These are phyloP conservation scores for Copsychus sechellarum DNA, from an alignment of 2,113 vertebrate species.

Conservation along the genomic window DNA sequence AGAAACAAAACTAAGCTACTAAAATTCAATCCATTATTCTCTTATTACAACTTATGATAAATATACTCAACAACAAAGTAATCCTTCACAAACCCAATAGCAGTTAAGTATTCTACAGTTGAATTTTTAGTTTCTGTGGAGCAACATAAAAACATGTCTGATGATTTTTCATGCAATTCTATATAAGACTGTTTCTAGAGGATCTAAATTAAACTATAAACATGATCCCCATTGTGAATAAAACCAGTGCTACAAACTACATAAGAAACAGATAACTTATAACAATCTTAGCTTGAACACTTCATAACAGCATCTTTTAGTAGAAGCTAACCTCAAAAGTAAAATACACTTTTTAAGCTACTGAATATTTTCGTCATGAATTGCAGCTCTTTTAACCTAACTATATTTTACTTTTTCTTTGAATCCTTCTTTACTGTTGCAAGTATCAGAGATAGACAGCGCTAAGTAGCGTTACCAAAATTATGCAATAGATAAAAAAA, in stretches of 20 bases:
- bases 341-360: fast-evolving
- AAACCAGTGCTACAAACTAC: fast-evolving
- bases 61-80: fast-evolving
- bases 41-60: fast-evolving
- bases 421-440: fast-evolving
- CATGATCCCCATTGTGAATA: fast-evolving
- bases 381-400: fast-evolving
- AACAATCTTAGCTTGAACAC: fast-evolving
- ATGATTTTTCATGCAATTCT: fast-evolving
- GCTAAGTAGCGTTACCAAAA: fast-evolving
- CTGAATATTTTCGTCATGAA: fast-evolving
- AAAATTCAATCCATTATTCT: fast-evolving
- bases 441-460: fast-evolving
- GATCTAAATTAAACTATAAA: fast-evolving
- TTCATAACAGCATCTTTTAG: fast-evolving
- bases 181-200: fast-evolving
- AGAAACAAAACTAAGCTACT: fast-evolving
- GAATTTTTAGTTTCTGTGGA: fast-evolving
- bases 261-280: fast-evolving
- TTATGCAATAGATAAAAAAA: fast-evolving
- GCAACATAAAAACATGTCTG: fast-evolving
- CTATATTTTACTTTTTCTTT: fast-evolving
- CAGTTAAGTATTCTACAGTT: fast-evolving
- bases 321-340: fast-evolving
- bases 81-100: fast-evolving